Evolutionary conservation across 2,113 vertebrate species (phyloP).

Genomic region (Leptobrachium ailaonicum): DNA sequence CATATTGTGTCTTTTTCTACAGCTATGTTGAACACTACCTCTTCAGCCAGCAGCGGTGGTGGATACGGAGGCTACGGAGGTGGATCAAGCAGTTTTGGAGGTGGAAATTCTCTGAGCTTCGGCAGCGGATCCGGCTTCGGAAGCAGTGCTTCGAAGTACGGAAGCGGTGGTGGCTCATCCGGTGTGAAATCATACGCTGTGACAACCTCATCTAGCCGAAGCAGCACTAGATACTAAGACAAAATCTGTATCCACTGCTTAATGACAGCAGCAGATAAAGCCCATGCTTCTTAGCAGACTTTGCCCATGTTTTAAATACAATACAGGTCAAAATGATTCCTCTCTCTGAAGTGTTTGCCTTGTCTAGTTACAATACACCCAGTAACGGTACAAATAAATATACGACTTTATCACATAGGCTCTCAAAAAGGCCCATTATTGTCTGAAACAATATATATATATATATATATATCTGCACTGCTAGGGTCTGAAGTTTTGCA

Average conservation of each 20-base stretch:
- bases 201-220: slow-evolving; percentile 37
- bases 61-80: slow-evolving; percentile 18
- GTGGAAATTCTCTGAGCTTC: background rate
- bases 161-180: slow-evolving; percentile 25
- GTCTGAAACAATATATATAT: too few relatives aligned
- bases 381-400: too few relatives aligned
- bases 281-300: slow-evolving; percentile 5
- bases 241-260: background rate
- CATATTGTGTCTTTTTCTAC: background rate
- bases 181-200: slow-evolving; percentile 30
- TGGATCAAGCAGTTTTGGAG: background rate
- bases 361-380: too few relatives aligned
- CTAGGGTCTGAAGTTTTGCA: too few relatives aligned
- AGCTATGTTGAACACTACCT: slow-evolving; percentile 40
- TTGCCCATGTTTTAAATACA: too few relatives aligned
- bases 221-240: slow-evolving; percentile 34
- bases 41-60: background rate
- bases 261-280: slow-evolving; percentile 14
- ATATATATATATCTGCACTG: too few relatives aligned
- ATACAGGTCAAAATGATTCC: too few relatives aligned
- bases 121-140: slow-evolving; percentile 17
- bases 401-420: too few relatives aligned
- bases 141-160: slow-evolving; percentile 14
- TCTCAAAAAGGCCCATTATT: too few relatives aligned
- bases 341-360: too few relatives aligned